These are phyloP conservation scores for Athrips mouffetella DNA, from an alignment of 2,888 invertebrate species.

Conservation along the genomic window DNA sequence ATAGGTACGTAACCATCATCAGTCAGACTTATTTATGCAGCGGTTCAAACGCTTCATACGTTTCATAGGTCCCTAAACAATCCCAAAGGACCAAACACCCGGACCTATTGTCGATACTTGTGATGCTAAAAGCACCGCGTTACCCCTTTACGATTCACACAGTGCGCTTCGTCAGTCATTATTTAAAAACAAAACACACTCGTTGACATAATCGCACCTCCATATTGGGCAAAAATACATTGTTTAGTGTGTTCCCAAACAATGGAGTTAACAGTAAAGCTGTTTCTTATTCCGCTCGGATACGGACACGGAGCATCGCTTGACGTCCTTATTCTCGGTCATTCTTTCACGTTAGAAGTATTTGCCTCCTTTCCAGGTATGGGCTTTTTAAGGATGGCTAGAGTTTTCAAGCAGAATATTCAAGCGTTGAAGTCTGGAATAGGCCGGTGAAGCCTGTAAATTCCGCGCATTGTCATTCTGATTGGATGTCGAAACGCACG, in stretches of 20 bases:
- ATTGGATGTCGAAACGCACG: conserved; percentile 69
- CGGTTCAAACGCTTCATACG: too few species aligned
- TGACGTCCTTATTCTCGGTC: conserved; percentile 1
- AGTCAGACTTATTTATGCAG: too few species aligned
- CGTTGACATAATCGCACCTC: conserved; percentile 71
- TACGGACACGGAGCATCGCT: conserved; percentile 54
- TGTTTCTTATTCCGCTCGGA: conserved; percentile 75
- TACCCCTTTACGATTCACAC: conserved; percentile 46
- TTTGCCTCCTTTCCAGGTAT: neutral
- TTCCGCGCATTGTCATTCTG: conserved; percentile 73
- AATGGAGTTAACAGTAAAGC: conserved; percentile 73
- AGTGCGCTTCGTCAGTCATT: conserved; percentile 48
- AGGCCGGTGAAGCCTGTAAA: conserved; percentile 53
- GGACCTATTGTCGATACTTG: conserved; percentile 30
- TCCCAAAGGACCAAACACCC: conserved; percentile 1
- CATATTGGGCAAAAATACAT: conserved; percentile 74
- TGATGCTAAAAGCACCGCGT: conserved; percentile 44
- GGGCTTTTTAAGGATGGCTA: neutral
- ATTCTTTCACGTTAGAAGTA: neutral
- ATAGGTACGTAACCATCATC: too few species aligned
- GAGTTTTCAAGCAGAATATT: neutral
- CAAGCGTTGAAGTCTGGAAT: conserved; percentile 3
- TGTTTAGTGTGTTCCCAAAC: conserved; percentile 68
- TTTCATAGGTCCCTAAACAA: too few species aligned
- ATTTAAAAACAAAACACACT: conserved; percentile 71